Evolutionary conservation across 2,888 invertebrate genomes (phyloP), one percentile per base, ranked within the genome.

Genomic region (Euzophera pinguis): DNA sequence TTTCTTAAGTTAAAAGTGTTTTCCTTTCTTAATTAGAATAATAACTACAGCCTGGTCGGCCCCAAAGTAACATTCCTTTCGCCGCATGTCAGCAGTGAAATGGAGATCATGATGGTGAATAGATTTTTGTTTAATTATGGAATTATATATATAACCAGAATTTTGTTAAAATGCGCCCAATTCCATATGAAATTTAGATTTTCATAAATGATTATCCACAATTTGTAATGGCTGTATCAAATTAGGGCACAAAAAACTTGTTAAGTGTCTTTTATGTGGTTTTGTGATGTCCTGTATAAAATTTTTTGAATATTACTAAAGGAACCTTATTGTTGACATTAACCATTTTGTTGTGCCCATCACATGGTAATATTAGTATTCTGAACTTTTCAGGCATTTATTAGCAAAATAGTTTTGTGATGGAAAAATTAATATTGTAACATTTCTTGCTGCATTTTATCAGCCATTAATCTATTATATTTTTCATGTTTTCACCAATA

Each of bases 1-100:
- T 89, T 90, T 91, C 90, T 90, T 90, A 90, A 90, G 90, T 91
- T 90, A 90, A 88, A 89, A 85, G 90, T 90, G 90, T 90, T 90
- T 90, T 90, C 90, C 90, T 90, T 90, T 89, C 80, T 76, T 76
- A 65, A 75, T 68, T 74, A 79, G 78, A 74, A 67, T 73, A 69
- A 67, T 65, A 70, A 34, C 29, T 10, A 75, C 75, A 82, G 87
- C 78, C 80, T 74, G 87, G 87, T 88, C 90, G 83, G 89, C 87
- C 87, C 87, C 81, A 72, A 73, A 78, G 75, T 80, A 82, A 89
- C 88, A 89, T 89, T 90, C 90, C 90, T 85, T 82, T 85, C 85
- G 84, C 85, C 85, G 85, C 82, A 78, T 81, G 84, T 84, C 81
- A 80, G 88, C 89, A 84, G 88, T 87, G 88, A 85, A 86, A 84